These are phyloP conservation scores for Nycteola revayana DNA, from an alignment of 2,888 invertebrate genomes.

Conservation along the genomic window DNA sequence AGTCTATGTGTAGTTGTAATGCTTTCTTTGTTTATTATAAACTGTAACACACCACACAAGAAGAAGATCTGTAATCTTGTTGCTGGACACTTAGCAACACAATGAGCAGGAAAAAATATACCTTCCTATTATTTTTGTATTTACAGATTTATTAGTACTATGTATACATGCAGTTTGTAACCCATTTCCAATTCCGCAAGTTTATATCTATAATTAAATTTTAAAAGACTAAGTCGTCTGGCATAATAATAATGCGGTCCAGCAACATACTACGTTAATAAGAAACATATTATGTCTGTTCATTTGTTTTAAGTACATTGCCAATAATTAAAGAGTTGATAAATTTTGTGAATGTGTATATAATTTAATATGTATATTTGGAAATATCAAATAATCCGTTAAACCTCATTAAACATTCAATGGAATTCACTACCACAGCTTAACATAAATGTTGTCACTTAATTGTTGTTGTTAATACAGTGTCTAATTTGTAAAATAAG, in stretches of 20 bases:
- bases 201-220: too few species aligned
- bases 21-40: neutral
- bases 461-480: conserved; percentile 40
- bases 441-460: conserved; percentile 30
- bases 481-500: conserved; percentile 28
- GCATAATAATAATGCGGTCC: conserved; percentile 1
- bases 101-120: too few species aligned
- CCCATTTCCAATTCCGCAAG: too few species aligned
- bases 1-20: conserved; percentile 11
- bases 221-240: too few species aligned
- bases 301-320: conserved; percentile 4
- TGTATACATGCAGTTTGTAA: too few species aligned
- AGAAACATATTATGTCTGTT: neutral
- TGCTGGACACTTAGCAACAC: conserved; percentile 4
- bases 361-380: conserved; percentile 1
- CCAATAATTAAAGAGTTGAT: conserved; percentile 4
- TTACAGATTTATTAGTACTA: too few species aligned
- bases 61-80: conserved; percentile 1
- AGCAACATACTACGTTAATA: conserved; percentile 2
- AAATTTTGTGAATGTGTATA: conserved; percentile 5
- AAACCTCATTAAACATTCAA: conserved; percentile 8
- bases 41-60: too few species aligned
- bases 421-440: conserved; percentile 27
- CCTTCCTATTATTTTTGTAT: too few species aligned
- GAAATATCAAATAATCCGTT: conserved; percentile 11